phyloP scores from a whole-genome alignment of 2,797 vertebrate genomes.

The Neosilurus mollespiculum region DNA sequence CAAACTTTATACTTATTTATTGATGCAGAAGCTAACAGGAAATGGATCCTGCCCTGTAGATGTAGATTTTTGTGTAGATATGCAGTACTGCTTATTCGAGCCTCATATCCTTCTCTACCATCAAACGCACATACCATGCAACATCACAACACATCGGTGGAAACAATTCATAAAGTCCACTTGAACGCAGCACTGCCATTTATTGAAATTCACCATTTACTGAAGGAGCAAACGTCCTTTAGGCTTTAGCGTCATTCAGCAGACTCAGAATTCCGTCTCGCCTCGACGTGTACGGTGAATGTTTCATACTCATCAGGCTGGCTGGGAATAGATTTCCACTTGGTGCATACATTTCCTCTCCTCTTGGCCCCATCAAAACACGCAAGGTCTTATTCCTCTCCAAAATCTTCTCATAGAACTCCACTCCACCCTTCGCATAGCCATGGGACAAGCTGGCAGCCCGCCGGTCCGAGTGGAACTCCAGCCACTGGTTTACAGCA shows the following conservation, averaged over 20 bases:
- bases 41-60: no score
- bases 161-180: background rate
- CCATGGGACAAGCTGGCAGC: slow-evolving; percentile 76
- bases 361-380: slow-evolving; percentile 80
- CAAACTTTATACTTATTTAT: background rate
- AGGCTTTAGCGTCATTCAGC: slow-evolving; percentile 70
- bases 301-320: slow-evolving; percentile 80
- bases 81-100: background rate
- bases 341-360: slow-evolving; percentile 79
- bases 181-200: background rate
- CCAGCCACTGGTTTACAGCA: slow-evolving; percentile 76
- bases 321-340: slow-evolving; percentile 87
- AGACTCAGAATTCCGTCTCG: slow-evolving; percentile 77
- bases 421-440: slow-evolving; percentile 84
- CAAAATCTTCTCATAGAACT: slow-evolving; percentile 92
- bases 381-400: slow-evolving; percentile 81
- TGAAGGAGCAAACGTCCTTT: slow-evolving; percentile 17
- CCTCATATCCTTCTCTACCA: background rate
- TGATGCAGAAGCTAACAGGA: background rate
- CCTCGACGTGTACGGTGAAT: slow-evolving; percentile 85
- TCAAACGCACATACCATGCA: background rate
- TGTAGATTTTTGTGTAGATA: no score
- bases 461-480: slow-evolving; percentile 78
- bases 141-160: background rate
- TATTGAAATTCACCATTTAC: background rate